phyloP scores from a whole-genome alignment of 2,888 invertebrate genomes.

The Lordiphosa andalusiaca region DNA sequence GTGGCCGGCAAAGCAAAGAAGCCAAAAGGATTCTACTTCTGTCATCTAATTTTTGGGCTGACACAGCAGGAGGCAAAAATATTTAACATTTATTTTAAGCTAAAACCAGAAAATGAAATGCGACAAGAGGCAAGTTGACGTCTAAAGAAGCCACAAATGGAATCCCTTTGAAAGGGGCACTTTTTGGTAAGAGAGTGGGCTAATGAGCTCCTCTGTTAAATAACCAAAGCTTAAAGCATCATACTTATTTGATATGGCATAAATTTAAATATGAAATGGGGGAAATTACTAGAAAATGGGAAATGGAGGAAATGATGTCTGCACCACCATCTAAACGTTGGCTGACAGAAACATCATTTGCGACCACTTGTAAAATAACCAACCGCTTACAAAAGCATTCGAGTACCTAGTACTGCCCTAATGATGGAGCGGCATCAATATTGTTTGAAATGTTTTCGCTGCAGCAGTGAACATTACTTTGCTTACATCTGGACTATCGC shows the following conservation, averaged over 20 bases:
- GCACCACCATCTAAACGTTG: too few species aligned
- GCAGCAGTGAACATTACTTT: too few species aligned
- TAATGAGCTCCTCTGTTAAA: slow-evolving; percentile 60
- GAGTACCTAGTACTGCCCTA: too few species aligned
- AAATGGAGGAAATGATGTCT: too few species aligned
- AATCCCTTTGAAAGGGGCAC: slow-evolving; percentile 2
- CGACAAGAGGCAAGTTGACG: slow-evolving; percentile 25
- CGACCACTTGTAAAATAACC: too few species aligned
- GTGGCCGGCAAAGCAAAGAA: slow-evolving; percentile 1
- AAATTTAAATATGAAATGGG: slow-evolving; percentile 6
- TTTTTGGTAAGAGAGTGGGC: slow-evolving; percentile 12
- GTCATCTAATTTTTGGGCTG: slow-evolving; percentile 52
- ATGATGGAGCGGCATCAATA: too few species aligned
- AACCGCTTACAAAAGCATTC: too few species aligned
- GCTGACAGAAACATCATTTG: too few species aligned
- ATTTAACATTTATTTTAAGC: slow-evolving; percentile 54
- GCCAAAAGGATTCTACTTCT: slow-evolving; percentile 19
- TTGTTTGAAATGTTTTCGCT: too few species aligned
- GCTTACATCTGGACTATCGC: too few species aligned
- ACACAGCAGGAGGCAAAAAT: slow-evolving; percentile 50
- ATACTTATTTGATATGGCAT: too few species aligned
- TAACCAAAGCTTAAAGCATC: slow-evolving; percentile 21
- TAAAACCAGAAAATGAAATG: slow-evolving; percentile 56
- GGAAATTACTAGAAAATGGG: slow-evolving; percentile 2
- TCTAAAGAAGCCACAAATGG: neutral